Conservation (phyloP, 2,888 invertebrate species). For the Hetaerina titia region DNA sequence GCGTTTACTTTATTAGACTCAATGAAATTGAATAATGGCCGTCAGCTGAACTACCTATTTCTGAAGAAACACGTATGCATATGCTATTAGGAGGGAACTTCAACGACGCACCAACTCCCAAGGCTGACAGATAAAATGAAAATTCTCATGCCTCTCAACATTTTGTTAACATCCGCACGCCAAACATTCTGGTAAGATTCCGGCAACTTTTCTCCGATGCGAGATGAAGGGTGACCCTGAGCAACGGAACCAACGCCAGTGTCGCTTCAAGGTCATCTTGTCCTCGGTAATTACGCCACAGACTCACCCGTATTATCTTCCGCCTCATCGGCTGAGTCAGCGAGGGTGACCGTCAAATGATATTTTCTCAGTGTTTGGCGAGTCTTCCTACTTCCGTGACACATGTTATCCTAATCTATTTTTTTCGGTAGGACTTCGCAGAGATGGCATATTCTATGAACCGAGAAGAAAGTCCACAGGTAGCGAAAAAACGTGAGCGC, state of each 20-base stretch:
- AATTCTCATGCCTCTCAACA: neutral
- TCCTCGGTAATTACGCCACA: neutral
- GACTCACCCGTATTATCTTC: neutral
- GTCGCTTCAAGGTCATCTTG: neutral
- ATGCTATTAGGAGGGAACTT: neutral
- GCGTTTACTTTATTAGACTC: too few species aligned
- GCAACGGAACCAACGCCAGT: neutral
- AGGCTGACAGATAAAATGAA: neutral
- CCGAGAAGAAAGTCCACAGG: too few species aligned
- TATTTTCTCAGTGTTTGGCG: neutral
- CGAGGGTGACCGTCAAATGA: neutral
- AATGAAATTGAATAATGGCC: too few species aligned
- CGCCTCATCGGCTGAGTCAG: neutral
- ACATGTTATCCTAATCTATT: neutral
- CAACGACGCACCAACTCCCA: neutral
- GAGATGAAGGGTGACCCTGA: neutral
- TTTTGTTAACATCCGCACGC: neutral
- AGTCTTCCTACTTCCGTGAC: neutral
- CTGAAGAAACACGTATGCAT: too few species aligned
- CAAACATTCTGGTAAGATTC: neutral
- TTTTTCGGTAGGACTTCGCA: neutral
- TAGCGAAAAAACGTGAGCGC: neutral
- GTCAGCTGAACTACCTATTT: too few species aligned
- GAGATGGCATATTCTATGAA: too few species aligned
- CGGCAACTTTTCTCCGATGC: neutral